phyloP scores from a whole-genome alignment of 2,113 vertebrate genomes.

The Mobula hypostoma region DNA sequence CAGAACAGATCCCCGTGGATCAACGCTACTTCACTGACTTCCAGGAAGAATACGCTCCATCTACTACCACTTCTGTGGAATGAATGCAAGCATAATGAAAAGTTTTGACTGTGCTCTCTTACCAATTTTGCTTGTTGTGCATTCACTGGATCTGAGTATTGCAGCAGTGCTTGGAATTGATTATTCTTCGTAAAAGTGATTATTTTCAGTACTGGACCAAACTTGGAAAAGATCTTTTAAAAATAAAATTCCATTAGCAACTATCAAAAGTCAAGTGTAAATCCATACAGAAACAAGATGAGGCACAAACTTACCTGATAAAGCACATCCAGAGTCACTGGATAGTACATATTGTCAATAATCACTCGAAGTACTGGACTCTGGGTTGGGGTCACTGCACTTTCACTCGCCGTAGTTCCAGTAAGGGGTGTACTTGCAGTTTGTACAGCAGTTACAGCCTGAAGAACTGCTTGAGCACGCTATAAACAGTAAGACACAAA shows the following conservation, averaged over 20 bases:
- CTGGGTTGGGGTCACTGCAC: constrained; percentile 74
- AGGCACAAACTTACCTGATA: constrained; percentile 74
- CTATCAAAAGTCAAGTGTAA: constrained; percentile 16
- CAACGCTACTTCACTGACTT: too few species aligned
- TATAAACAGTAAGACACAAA: constrained; percentile 44
- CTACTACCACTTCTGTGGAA: neutral
- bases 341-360: constrained; percentile 99
- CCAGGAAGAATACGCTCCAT: too few species aligned
- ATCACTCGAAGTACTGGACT: constrained; percentile 95
- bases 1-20: too few species aligned
- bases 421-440: constrained; percentile 77
- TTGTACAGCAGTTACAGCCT: constrained; percentile 81
- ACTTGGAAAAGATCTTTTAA: constrained; percentile 94
- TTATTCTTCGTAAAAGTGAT: constrained; percentile 99
- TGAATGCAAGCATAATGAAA: neutral
- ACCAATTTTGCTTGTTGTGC: constrained; percentile 95
- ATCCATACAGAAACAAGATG: neutral
- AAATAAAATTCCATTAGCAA: constrained; percentile 37
- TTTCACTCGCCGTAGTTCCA: constrained; percentile 75
- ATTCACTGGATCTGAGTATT: constrained; percentile 84
- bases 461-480: constrained; percentile 81
- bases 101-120: constrained; percentile 44
- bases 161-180: constrained; percentile 94
- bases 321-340: constrained; percentile 92
- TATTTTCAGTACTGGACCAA: constrained; percentile 97